A percentile compares a stretch with the other conserved stretches of the same genome.
Evolutionary conservation across 37 sponge, comb jelly and placozoan genomes (phyloP).

Genomic region (Chondrilla cf. caribensis): DNA sequence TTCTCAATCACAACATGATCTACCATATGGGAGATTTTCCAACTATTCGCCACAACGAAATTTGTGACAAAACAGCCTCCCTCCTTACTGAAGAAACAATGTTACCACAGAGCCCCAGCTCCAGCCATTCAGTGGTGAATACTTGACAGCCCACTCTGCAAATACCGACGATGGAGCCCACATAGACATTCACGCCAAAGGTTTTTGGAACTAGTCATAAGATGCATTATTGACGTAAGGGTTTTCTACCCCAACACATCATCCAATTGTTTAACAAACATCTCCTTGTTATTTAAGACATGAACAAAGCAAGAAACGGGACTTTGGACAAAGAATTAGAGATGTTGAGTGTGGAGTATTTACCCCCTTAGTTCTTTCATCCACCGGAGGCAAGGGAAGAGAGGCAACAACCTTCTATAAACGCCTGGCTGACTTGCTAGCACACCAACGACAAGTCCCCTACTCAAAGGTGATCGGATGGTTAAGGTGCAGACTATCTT

Average conservation of each 20-base stretch:
- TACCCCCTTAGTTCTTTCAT: no score
- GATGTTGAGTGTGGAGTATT: neutral
- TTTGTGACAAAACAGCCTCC: no score
- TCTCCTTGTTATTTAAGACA: neutral
- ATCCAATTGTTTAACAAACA: neutral
- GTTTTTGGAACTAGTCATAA: neutral
- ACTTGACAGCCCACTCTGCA: neutral
- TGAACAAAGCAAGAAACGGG: neutral
- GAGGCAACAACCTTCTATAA: no score
- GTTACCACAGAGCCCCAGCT: no score
- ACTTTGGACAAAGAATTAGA: neutral
- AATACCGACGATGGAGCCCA: conserved; percentile 1
- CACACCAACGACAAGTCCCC: neutral
- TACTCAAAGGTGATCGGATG: neutral
- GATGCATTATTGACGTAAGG: neutral
- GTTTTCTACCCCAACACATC: neutral
- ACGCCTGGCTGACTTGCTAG: neutral
- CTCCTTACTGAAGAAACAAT: no score
- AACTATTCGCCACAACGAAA: no score
- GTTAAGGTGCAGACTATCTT: neutral
- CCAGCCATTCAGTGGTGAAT: neutral
- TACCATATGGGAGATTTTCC: no score
- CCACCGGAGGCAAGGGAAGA: no score
- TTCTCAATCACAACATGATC: no score
- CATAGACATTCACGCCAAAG: neutral